These are phyloP conservation scores for Cherax destructor DNA, from an alignment of 1,140 invertebrate genomes.

Conservation along the genomic window DNA sequence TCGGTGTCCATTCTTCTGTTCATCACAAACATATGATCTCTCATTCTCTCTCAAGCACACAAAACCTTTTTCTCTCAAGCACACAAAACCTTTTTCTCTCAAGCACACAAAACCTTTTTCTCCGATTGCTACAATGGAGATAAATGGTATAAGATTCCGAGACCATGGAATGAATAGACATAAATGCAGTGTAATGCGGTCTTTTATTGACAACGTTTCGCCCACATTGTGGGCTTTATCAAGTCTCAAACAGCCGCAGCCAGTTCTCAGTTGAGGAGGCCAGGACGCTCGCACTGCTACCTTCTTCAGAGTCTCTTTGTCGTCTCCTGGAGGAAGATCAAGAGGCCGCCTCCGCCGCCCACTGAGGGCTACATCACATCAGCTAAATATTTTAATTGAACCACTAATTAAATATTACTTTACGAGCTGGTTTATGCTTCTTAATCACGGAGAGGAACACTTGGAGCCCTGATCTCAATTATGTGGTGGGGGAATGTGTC, in stretches of 20 bases:
- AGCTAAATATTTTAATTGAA: constrained; percentile 23
- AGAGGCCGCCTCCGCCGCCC: not conserved
- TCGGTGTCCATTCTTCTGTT: too few species aligned
- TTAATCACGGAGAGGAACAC: constrained; percentile 19
- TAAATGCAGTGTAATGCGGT: too few species aligned
- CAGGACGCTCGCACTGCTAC: not conserved
- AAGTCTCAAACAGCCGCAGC: not conserved
- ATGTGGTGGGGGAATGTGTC: not conserved
- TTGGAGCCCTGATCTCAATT: constrained; percentile 28
- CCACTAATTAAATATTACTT: constrained; percentile 33
- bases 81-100: too few species aligned
- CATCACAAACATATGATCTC: too few species aligned
- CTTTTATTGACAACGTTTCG: too few species aligned
- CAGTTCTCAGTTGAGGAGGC: not conserved
- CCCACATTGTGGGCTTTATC: too few species aligned
- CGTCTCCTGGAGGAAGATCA: not conserved
- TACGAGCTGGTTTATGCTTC: constrained; percentile 14
- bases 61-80: too few species aligned
- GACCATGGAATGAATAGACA: too few species aligned
- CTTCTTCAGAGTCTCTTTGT: not conserved
- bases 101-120: too few species aligned
- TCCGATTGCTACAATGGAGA: too few species aligned
- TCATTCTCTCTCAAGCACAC: too few species aligned
- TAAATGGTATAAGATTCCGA: too few species aligned
- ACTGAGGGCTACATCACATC: not conserved